Base-by-base conservation (phyloP, 2,888 invertebrate genomes). In the Agriopis aurantiaria region DNA sequence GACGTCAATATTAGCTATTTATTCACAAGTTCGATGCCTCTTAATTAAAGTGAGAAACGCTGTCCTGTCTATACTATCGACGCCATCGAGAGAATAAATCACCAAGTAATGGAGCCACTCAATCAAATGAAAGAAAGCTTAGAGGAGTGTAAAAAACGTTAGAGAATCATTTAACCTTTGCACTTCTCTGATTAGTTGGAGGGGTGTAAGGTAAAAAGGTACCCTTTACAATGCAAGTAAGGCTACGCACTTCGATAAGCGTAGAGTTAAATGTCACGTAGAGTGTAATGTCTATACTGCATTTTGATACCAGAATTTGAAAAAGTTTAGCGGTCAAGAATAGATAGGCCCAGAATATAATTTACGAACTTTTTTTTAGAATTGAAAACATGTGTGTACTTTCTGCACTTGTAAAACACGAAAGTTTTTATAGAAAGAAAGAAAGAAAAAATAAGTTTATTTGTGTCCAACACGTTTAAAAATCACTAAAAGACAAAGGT, bases 131-230 rank as follows among this genome's bases (percentile, higher is more conserved):
- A 77, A 77, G 74, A 78, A 69, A 69, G 71, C 65, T 76, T 70
- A 80, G 77, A 81, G 71, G 72, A 63, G 80, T 79, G 78, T 83
- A 74, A 74, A 75, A 74, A 75, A 71, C 57, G 73, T 68, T 71
- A 63, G 62, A 69, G 68, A 69, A 73, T 66, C 69, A 68, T 61
- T 65, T 73, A 72, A 85, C 85, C 85, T 85, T 75, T 79, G 80
- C 80, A 83, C 84, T 87, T 80, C 83, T 87, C 85, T 90, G 87
- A 90, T 91, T 90, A 89, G 85, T 84, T 74, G 60, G 79, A 83
- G 85, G 83, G 86, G 77, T 63, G 71, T 69, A 64, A 63, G 71
- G 65, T 60, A 65, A 52, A 53, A 51, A 68, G 65, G 68, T 65
- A 57, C 73, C 71, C 71, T 72, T 61, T 61, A 61, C 53, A 67